Conservation (phyloP, 2,797 vertebrate genomes). For the Sorex maritimensis region DNA sequence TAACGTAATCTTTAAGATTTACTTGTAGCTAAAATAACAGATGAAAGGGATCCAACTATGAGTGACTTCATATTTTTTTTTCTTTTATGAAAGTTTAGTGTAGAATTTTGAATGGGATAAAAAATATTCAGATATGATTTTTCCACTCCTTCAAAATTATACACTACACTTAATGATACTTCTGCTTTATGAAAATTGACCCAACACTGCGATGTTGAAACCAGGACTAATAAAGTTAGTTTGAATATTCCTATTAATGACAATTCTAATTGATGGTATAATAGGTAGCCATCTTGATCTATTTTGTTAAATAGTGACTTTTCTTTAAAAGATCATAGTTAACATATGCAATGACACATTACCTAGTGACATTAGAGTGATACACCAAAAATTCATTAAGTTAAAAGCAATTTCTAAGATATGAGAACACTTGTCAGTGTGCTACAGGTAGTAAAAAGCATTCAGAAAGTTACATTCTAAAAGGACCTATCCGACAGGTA, state of each 20-base stretch:
- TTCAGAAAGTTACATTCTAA: not conserved
- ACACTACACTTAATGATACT: not conserved
- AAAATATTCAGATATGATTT: not conserved
- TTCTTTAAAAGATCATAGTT: not conserved
- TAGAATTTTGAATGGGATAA: not conserved
- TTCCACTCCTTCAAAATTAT: not conserved
- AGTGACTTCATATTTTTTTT: not conserved
- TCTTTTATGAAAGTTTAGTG: not conserved
- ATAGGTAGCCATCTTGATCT: not conserved
- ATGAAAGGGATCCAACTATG: not conserved
- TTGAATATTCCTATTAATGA: not conserved
- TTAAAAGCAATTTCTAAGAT: not conserved
- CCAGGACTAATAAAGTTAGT: not conserved
- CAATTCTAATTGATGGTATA: not conserved
- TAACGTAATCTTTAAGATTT: not conserved
- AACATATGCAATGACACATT: not conserved
- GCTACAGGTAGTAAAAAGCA: not conserved
- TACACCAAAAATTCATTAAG: not conserved
- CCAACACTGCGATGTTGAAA: not conserved
- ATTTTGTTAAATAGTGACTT: constrained; percentile 13
- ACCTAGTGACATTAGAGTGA: not conserved
- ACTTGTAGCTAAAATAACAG: constrained; percentile 23
- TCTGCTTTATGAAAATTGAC: not conserved
- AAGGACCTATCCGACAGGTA: not conserved
- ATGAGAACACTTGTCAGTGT: not conserved